These are phyloP conservation scores for Muscidifurax raptorellus DNA, from an alignment of 1,140 invertebrate species.

Conservation along the genomic window DNA sequence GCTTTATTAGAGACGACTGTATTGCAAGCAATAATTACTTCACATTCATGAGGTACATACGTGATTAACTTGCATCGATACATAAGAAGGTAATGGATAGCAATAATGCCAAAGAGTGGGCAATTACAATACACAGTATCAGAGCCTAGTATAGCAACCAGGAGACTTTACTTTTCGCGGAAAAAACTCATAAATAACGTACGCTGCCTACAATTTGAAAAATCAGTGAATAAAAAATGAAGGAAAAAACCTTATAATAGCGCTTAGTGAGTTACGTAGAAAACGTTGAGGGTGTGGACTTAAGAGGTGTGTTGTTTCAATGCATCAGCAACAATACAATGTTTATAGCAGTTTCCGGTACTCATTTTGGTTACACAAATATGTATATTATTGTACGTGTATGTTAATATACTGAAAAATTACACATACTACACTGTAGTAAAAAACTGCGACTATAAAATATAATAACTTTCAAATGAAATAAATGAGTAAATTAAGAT, in stretches of 20 bases:
- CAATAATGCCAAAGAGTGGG: background rate
- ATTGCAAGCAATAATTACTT: background rate
- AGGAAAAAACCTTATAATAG: slow-evolving; percentile 16
- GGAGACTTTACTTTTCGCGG: background rate
- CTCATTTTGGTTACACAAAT: background rate
- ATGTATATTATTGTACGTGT: no score
- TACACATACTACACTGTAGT: no score
- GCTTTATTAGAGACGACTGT: background rate
- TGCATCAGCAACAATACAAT: slow-evolving; percentile 2
- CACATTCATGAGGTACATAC: background rate
- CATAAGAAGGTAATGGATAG: background rate
- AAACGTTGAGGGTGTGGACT: slow-evolving; percentile 40
- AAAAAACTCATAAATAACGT: slow-evolving; percentile 36
- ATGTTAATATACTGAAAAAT: no score
- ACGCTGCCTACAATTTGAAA: background rate
- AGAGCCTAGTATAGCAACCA: background rate
- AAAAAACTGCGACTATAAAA: no score
- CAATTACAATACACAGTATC: background rate
- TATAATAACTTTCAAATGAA: background rate
- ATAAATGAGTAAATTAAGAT: slow-evolving; percentile 18
- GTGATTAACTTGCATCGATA: background rate
- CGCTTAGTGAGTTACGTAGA: background rate
- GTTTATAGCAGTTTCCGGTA: background rate
- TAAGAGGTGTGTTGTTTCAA: slow-evolving; percentile 34
- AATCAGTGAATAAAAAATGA: background rate